These are phyloP conservation scores for Brachionus angularis DNA, from an alignment of 1,140 invertebrate genomes.

Conservation along the genomic window DNA sequence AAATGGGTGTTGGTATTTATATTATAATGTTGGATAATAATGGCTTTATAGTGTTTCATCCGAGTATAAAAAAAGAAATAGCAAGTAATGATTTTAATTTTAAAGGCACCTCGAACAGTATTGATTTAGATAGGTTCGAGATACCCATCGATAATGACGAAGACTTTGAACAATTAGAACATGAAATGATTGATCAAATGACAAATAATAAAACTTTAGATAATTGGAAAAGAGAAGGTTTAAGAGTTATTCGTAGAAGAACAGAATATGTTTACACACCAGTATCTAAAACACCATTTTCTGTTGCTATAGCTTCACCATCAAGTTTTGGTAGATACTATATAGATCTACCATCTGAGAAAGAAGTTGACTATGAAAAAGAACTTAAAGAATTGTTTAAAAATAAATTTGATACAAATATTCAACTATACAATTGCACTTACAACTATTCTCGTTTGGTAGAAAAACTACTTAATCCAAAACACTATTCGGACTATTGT, in stretches of 20 bases:
- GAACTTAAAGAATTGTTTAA: background rate
- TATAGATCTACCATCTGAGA: constrained; percentile 7
- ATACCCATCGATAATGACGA: constrained; percentile 41
- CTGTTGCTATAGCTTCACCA: constrained; percentile 30
- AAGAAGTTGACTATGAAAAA: constrained; percentile 32
- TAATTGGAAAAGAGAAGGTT: constrained; percentile 43
- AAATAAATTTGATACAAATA: constrained; percentile 13
- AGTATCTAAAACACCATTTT: constrained; percentile 16
- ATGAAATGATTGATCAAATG: constrained; percentile 32
- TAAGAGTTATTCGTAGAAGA: constrained; percentile 17
- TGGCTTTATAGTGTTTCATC: constrained; percentile 41
- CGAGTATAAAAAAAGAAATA: constrained; percentile 40
- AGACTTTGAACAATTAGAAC: constrained; percentile 21
- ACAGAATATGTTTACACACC: constrained; percentile 37
- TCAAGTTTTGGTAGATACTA: constrained; percentile 30
- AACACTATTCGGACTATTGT: constrained; percentile 17
- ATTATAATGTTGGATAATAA: constrained; percentile 30
- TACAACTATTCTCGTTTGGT: constrained; percentile 18
- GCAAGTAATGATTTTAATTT: constrained; percentile 10
- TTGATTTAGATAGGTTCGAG: constrained; percentile 37
- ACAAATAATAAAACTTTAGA: constrained; percentile 27
- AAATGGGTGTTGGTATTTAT: background rate
- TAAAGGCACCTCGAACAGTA: constrained; percentile 36
- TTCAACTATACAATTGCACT: constrained; percentile 39
- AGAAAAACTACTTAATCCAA: constrained; percentile 4